Evolutionary conservation across 2,113 vertebrate species (phyloP), one percentile per base, ranked within the genome.

Genomic region (Channa maculata): DNA sequence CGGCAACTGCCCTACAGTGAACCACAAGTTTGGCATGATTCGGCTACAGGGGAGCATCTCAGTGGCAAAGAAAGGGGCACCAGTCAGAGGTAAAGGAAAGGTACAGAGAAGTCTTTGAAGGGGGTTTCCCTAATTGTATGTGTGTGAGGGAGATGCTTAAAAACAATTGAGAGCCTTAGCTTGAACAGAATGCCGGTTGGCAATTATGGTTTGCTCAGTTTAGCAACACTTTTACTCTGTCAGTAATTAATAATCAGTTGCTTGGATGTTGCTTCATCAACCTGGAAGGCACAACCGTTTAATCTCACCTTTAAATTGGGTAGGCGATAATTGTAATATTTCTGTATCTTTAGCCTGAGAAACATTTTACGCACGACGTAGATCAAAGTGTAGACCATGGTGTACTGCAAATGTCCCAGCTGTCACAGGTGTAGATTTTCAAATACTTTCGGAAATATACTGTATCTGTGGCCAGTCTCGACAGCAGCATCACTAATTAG

Each of bases 161-260:
- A 73, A 79, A 65, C 24, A 24, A 24, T 24, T 24, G 24, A 37
- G 60, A 79, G 87, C 84, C 89, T 75, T 71, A 48, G 85, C 86
- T 90, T 39, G 53, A 48, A 48, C 10, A 2, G 55, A 88, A 86
- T 85, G 77, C 85, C 84, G 88, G 82, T 90, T 87, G 87, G 83
- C 90, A 90, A 90, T 91, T 90, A 89, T 37, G 38, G 76, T 86
- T 80, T 77, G 71, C 82, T 85, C 82, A 84, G 73, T 51, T 79
- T 77, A 79, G 87, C 83, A 76, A 77, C 69, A 77, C 75, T 71
- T 65, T 84, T 89, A 82, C 86, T 89, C 73, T 80, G 84, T 70
- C 71, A 88, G 82, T 86, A 85, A 80, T 38, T 75, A 67, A 77
- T 89, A 88, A 90, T 90, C 87, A 80, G 87, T 61, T 65, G 62